Conservation (phyloP, 2,797 vertebrate species). For the Crenichthys baileyi region DNA sequence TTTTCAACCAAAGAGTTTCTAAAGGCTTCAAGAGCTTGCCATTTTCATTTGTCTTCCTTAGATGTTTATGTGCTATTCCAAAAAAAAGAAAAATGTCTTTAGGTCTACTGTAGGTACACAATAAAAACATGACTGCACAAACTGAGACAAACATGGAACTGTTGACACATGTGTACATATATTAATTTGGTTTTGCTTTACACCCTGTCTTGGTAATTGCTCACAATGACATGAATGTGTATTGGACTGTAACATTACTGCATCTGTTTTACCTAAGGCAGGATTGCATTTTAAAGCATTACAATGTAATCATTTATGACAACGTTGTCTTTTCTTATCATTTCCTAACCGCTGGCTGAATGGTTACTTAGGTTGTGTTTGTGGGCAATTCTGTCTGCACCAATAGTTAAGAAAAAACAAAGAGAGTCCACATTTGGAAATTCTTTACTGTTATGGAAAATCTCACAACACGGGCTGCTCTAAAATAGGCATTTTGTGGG, state of each 20-base stretch:
- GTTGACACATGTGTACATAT: background rate
- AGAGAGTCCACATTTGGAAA: background rate
- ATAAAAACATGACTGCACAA: background rate
- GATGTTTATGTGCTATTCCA: background rate
- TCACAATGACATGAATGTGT: background rate
- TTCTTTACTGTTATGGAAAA: background rate
- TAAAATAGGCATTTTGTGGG: background rate
- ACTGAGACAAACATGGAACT: background rate
- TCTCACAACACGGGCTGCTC: background rate
- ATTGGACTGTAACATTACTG: background rate
- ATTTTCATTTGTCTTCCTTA: background rate
- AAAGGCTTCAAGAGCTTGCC: background rate
- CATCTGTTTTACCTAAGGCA: background rate
- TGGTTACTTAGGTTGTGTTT: background rate
- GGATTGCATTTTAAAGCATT: background rate
- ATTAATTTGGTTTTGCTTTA: background rate
- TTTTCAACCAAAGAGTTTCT: background rate
- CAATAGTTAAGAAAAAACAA: background rate
- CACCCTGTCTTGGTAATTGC: background rate
- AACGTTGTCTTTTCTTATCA: background rate
- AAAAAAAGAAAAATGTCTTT: background rate
- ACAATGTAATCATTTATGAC: background rate
- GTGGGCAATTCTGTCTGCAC: background rate
- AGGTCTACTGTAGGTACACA: background rate
- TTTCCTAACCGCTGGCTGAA: background rate